These are phyloP conservation scores for Eulemur macaco DNA, from an alignment of 2,113 vertebrate species.

Conservation along the genomic window DNA sequence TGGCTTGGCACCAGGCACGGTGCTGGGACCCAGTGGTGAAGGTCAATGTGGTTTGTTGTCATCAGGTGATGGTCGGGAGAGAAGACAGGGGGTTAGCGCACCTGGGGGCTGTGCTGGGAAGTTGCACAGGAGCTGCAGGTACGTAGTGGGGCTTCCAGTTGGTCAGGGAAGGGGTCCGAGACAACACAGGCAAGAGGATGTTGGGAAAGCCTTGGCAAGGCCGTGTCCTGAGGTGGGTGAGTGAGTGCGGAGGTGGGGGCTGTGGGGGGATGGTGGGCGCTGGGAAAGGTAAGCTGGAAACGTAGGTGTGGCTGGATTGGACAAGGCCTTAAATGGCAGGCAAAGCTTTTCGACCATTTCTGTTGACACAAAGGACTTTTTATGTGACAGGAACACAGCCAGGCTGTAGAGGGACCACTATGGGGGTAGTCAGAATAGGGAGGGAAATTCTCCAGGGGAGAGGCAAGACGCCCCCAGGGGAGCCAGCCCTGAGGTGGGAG, in stretches of 20 bases:
- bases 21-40: background rate
- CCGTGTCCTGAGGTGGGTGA: accelerated
- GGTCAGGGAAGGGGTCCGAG: background rate
- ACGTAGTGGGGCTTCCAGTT: background rate
- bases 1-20: background rate
- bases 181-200: background rate
- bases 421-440: background rate
- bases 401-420: background rate
- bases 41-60: background rate
- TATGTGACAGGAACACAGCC: background rate
- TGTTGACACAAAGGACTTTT: background rate
- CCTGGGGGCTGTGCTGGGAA: too few relatives aligned
- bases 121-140: background rate
- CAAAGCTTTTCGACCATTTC: background rate
- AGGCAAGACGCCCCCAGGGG: background rate
- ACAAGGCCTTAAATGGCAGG: background rate
- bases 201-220: background rate
- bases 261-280: too few relatives aligned
- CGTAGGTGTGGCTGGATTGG: background rate
- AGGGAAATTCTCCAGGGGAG: background rate
- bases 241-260: background rate
- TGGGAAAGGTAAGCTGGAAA: background rate
- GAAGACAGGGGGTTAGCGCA: background rate
- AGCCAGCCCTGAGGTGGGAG: background rate
- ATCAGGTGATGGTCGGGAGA: background rate